Evolutionary conservation across 2,797 vertebrate species (phyloP).

Genomic region (Falco cherrug): DNA sequence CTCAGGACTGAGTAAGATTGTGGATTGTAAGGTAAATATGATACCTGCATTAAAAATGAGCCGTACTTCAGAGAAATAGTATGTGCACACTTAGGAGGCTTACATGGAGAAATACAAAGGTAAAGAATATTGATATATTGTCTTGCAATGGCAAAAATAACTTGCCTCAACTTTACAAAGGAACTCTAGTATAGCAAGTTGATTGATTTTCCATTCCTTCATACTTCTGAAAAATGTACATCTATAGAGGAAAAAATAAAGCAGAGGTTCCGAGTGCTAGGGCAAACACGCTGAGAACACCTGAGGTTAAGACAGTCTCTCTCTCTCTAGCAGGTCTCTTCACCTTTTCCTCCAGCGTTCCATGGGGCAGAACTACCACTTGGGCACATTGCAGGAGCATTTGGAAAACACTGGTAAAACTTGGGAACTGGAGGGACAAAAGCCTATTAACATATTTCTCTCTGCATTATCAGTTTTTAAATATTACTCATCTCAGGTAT

Average conservation of each 20-base stretch:
- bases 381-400: neutral
- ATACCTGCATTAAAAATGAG: neutral
- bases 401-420: neutral
- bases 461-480: neutral
- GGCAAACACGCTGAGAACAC: neutral
- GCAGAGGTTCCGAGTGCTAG: neutral
- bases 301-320: accelerated
- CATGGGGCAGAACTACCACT: neutral
- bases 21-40: neutral
- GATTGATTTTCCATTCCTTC: neutral
- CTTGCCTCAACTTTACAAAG: neutral
- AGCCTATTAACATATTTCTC: neutral
- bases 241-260: neutral
- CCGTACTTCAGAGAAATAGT: neutral
- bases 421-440: neutral
- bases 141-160: neutral
- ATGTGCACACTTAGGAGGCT: neutral
- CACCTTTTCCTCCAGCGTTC: neutral
- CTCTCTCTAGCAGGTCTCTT: neutral
- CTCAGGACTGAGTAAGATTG: neutral
- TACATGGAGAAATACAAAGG: neutral
- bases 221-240: neutral
- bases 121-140: neutral
- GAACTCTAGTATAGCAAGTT: neutral
- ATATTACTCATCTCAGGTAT: neutral